Base-by-base conservation (phyloP, 2,888 invertebrate species). In the Eulithis testata region DNA sequence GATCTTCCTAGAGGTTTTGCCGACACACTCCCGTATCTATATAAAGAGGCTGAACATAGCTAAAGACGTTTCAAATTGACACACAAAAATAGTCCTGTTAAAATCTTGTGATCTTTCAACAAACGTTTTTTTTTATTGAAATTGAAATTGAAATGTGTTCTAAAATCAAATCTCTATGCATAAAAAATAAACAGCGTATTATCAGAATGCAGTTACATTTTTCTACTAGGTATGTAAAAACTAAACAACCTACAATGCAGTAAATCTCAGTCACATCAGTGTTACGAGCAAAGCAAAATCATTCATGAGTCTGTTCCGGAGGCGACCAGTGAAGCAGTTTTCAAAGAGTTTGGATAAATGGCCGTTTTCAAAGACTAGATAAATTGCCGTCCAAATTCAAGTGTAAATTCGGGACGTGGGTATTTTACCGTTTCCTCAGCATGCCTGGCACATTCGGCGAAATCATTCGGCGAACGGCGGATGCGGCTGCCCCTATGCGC, bases 371-470 rank as follows among this genome's bases (percentile, higher is more conserved):
- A 14, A 53, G 12, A 53, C 36, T 47, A 45, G 45, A 37, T 44
- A 65, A 52, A 56, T 51, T 37, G 53, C 8, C 7, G 54, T 66
- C 49, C 55, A 66, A 63, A 66, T 63, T 59, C 59, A 66, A 66
- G 66, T 63, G 66, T 66, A 59, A 60, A 66, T 60, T 63, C 31
- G 36, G 40, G 49, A 64, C 59, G 54, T 55, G 61, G 47, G 53
- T 60, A 67, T 62, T 63, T 67, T 65, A 91, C 91, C 79, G 92
- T 91, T 81, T 90, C 89, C 72, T 91, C 91, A 14, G 91, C 90
- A 67, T 84, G 85, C 68, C 90, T 79, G 11, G 82, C 87, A 59
- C 89, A 89, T 66, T 91, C 89, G 2, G 87, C 90, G 63, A 91
- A 91, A 73, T 87, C 77, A 0, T 89, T 87, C 8, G 91, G 90